A percentile compares a stretch with the other conserved stretches of the same genome.
phyloP scores from a whole-genome alignment of 35 echinoderm and acorn worm species.

The Heliocidaris tuberculata region DNA sequence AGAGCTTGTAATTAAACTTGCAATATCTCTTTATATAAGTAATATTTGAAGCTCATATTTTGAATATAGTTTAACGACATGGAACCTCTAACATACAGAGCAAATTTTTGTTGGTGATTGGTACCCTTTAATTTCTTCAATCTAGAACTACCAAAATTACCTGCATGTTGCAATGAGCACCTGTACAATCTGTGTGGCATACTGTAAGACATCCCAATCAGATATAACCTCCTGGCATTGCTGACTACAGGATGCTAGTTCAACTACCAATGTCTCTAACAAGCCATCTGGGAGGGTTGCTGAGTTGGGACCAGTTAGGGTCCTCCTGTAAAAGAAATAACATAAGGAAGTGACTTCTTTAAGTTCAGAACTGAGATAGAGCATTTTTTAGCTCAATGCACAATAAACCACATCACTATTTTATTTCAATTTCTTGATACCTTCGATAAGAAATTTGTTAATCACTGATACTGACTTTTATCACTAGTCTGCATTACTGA shows the following conservation, averaged over 20 bases:
- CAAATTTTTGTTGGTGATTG: no score
- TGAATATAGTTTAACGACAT: no score
- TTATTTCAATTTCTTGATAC: not conserved
- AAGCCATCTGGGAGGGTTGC: conserved; percentile 59
- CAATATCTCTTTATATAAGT: no score
- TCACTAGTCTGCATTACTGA: no score
- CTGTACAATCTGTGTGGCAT: conserved; percentile 64
- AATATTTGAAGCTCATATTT: no score
- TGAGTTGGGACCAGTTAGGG: conserved; percentile 54
- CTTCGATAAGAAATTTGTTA: not conserved
- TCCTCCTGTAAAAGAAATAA: conserved; percentile 45
- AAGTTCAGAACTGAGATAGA: no score
- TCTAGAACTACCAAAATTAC: conserved; percentile 21
- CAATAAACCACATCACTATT: no score
- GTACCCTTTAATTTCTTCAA: not conserved
- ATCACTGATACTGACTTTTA: not conserved
- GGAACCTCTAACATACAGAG: no score
- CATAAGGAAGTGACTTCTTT: not conserved
- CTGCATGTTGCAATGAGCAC: conserved; percentile 73
- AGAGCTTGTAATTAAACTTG: no score
- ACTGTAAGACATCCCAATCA: conserved; percentile 49
- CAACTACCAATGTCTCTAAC: conserved; percentile 58
- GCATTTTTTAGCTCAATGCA: not conserved
- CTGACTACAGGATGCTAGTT: conserved; percentile 52
- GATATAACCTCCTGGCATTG: conserved; percentile 36